These are phyloP conservation scores for Gasterosteus nipponicus DNA, from an alignment of 2,113 vertebrate genomes.

Conservation along the genomic window DNA sequence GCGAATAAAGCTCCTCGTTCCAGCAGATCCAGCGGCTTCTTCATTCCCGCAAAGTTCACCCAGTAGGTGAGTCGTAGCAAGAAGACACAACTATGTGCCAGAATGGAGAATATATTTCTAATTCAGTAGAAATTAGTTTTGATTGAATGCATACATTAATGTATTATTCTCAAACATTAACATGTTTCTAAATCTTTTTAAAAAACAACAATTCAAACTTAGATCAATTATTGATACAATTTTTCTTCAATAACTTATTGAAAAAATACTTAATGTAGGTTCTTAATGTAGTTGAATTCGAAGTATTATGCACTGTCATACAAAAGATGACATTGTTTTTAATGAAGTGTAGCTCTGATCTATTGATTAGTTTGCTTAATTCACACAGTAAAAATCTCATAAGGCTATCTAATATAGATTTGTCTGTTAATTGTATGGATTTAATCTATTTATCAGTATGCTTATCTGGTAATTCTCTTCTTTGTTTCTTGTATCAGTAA, in stretches of 20 bases:
- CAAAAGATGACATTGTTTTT: neutral
- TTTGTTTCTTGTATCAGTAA: neutral
- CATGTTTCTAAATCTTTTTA: neutral
- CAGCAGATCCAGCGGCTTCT: constrained; percentile 14
- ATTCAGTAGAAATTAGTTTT: neutral
- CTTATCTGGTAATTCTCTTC: neutral
- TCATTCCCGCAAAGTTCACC: constrained; percentile 70
- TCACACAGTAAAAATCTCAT: no score
- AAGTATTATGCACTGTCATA: neutral
- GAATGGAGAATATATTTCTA: neutral
- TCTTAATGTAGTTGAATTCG: neutral
- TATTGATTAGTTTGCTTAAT: no score
- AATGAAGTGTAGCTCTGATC: neutral
- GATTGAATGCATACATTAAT: neutral
- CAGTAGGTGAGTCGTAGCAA: constrained; percentile 70
- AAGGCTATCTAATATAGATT: neutral
- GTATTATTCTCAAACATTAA: neutral
- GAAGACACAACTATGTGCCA: neutral
- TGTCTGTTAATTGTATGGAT: neutral
- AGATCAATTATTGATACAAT: neutral
- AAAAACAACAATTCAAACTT: neutral
- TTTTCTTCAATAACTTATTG: neutral
- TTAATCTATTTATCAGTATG: neutral
- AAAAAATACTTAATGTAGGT: no score
- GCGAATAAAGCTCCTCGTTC: constrained; percentile 55